Conservation (phyloP, 2,888 invertebrate genomes). For the Plagiodera versicolora region DNA sequence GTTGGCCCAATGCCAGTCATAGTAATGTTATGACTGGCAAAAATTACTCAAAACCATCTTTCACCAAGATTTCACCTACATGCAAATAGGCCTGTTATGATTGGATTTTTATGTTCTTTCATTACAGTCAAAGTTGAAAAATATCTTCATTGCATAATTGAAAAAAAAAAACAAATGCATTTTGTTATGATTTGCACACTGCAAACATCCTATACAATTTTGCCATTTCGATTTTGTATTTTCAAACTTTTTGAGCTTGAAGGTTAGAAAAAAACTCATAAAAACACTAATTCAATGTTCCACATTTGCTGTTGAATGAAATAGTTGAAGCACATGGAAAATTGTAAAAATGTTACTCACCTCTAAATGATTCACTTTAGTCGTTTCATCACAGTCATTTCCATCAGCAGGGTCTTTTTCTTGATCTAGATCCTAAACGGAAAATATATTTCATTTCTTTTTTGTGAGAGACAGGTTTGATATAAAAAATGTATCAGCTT, state of each 20-base stretch:
- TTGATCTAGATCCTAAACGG: constrained; percentile 68
- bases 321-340: constrained; percentile 11
- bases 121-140: not conserved
- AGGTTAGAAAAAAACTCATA: too few relatives aligned
- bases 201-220: too few relatives aligned
- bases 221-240: too few relatives aligned
- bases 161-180: too few relatives aligned
- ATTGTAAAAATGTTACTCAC: constrained; percentile 48
- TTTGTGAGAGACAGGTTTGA: too few relatives aligned
- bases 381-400: constrained; percentile 53
- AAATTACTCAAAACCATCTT: not conserved
- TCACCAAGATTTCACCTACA: not conserved
- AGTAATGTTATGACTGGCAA: not conserved
- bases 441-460: constrained; percentile 27
- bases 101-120: not conserved
- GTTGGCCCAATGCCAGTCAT: not conserved
- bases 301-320: too few relatives aligned
- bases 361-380: constrained; percentile 56
- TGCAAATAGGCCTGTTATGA: not conserved
- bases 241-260: too few relatives aligned
- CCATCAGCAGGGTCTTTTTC: constrained; percentile 62
- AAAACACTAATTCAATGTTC: too few relatives aligned
- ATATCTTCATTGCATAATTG: too few relatives aligned
- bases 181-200: too few relatives aligned
- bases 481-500: too few relatives aligned